Evolutionary conservation across 1,140 invertebrate species (phyloP).

Genomic region (Nasonia vitripennis): DNA sequence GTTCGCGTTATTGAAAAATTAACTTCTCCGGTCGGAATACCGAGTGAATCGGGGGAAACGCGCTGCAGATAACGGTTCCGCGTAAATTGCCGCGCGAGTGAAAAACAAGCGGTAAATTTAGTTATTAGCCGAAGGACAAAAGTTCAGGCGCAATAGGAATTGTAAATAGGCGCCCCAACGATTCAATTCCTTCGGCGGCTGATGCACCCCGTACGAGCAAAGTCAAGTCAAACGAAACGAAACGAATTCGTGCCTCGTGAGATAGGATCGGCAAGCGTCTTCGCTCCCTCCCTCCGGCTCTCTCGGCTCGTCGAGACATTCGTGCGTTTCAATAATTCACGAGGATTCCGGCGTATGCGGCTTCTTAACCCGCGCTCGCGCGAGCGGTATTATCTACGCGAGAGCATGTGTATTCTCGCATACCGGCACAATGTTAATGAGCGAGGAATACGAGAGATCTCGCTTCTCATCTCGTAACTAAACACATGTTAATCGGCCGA

Average conservation of each 20-base stretch:
- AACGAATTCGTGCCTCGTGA: slow-evolving; percentile 51
- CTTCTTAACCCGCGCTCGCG: slow-evolving; percentile 16
- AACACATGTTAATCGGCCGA: slow-evolving; percentile 52
- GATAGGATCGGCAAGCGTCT: slow-evolving; percentile 45
- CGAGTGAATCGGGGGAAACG: too few relatives aligned
- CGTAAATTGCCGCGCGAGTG: too few relatives aligned
- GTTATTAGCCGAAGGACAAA: slow-evolving; percentile 5
- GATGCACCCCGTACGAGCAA: too few relatives aligned
- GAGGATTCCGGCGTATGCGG: slow-evolving; percentile 39
- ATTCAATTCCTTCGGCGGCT: slow-evolving; percentile 18
- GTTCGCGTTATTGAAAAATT: slow-evolving; percentile 38
- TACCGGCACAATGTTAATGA: slow-evolving; percentile 54
- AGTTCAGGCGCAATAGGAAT: slow-evolving; percentile 17
- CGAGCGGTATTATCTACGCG: slow-evolving; percentile 30
- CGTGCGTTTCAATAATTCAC: slow-evolving; percentile 56
- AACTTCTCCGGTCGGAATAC: background rate
- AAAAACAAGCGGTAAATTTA: background rate
- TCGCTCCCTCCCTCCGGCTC: slow-evolving; percentile 1
- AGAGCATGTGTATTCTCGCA: slow-evolving; percentile 52
- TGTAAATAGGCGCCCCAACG: slow-evolving; percentile 40
- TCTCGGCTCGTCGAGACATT: slow-evolving; percentile 22
- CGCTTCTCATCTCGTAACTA: slow-evolving; percentile 53
- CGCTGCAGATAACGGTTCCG: background rate
- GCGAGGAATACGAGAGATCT: slow-evolving; percentile 51
- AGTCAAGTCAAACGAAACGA: slow-evolving; percentile 7